Evolutionary conservation across 2,113 vertebrate genomes (phyloP).

Genomic region (Prionailurus bengalensis): DNA sequence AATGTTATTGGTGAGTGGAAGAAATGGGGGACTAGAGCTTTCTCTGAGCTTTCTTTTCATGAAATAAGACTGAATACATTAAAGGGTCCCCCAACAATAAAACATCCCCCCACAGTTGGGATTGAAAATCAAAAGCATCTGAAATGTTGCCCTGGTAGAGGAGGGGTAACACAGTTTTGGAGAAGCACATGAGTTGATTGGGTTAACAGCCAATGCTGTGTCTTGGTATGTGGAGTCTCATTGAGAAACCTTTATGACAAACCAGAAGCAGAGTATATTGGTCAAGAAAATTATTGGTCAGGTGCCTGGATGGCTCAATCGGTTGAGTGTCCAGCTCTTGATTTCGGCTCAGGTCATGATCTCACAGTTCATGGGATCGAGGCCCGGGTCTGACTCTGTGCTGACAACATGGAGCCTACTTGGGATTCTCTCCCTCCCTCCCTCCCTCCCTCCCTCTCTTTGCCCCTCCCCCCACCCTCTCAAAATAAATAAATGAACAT

Average conservation of each 20-base stretch:
- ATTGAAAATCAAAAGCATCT: not conserved
- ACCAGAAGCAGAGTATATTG: not conserved
- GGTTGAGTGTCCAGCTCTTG: no score
- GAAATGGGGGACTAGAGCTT: not conserved
- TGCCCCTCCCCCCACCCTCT: no score
- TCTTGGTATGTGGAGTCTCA: not conserved
- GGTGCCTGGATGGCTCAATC: no score
- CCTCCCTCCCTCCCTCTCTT: no score
- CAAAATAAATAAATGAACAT: no score
- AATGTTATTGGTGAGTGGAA: not conserved
- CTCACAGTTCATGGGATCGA: no score
- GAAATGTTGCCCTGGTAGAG: not conserved
- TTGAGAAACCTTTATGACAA: not conserved
- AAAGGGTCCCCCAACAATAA: not conserved
- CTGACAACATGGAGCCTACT: no score
- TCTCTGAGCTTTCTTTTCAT: conserved; percentile 41
- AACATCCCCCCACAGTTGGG: not conserved
- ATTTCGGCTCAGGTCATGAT: no score
- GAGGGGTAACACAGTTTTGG: not conserved
- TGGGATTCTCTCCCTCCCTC: no score
- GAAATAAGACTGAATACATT: not conserved
- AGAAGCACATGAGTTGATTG: not conserved
- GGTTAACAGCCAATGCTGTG: not conserved
- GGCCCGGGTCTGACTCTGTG: no score
- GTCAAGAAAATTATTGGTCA: not conserved